Evolutionary conservation across 2,797 vertebrate species (phyloP).

Genomic region (Alauda arvensis): DNA sequence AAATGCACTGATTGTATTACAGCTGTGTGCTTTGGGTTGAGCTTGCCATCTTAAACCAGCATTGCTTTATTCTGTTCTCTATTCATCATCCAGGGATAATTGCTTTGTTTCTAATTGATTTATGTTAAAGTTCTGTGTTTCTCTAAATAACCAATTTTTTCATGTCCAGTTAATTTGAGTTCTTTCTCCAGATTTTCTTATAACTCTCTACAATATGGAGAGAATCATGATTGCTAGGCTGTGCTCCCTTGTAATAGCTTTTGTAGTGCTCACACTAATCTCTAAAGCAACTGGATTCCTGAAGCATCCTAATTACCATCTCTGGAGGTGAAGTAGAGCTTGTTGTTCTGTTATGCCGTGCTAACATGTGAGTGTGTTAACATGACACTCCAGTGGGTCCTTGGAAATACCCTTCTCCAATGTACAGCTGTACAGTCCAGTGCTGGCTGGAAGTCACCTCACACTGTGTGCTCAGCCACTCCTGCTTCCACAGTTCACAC

Average conservation of each 20-base stretch:
- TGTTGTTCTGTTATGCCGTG: slow-evolving; percentile 15
- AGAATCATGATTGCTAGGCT: slow-evolving; percentile 73
- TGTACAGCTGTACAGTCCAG: background rate
- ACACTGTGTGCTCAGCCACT: background rate
- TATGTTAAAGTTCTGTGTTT: slow-evolving; percentile 8
- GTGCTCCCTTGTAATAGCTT: slow-evolving; percentile 59
- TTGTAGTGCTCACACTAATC: slow-evolving; percentile 11
- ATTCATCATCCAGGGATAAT: slow-evolving; percentile 37
- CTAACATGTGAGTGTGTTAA: slow-evolving; percentile 34
- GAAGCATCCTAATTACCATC: slow-evolving; percentile 21
- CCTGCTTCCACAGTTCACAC: slow-evolving; percentile 21
- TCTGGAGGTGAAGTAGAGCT: slow-evolving; percentile 64
- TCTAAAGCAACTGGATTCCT: slow-evolving; percentile 43
- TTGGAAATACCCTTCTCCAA: background rate
- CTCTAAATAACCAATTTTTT: slow-evolving; percentile 30
- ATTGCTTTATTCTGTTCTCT: slow-evolving; percentile 49
- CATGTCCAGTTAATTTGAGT: slow-evolving; percentile 24
- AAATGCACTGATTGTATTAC: background rate
- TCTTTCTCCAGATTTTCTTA: slow-evolving; percentile 50
- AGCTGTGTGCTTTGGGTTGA: slow-evolving; percentile 30
- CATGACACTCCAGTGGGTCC: slow-evolving; percentile 13
- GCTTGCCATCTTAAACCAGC: slow-evolving; percentile 18
- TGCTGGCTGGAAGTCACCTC: background rate
- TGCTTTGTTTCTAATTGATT: slow-evolving; percentile 33
- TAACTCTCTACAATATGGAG: slow-evolving; percentile 46